Base-by-base conservation (phyloP, 2,113 vertebrate genomes). In the Spea multiplicata region DNA sequence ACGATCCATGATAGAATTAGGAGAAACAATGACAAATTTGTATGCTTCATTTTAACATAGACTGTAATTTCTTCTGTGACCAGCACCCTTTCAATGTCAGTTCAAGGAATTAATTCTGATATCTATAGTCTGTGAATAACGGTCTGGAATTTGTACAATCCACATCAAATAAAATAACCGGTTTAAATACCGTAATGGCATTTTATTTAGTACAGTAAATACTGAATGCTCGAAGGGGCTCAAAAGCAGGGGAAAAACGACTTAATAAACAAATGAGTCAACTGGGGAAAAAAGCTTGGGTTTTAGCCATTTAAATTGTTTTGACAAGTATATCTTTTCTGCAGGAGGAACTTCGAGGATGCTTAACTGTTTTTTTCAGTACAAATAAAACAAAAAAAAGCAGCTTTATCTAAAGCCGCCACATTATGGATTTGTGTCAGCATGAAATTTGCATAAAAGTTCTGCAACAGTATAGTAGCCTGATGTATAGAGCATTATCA, bases 101-200 rank as follows among this genome's bases (percentile, higher is more conserved):
- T 10, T 52, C 50, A 52, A 52, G 50, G 50, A 52, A 6, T 52
- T 52, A 52, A 52, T 6, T 52, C 6, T 10, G 50, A 52, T 52
- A 10, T 48, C 16, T 49, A 64, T 17, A 0, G 44, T 9, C 47
- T 4, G 6, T 12, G 45, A 14, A 74, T 16, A 17, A 30, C 6
- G 80, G 66, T 74, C 6, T n/a, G 75, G 79, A 85, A 85, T 84
- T 78, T 30, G 72, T 86, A 78, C 68, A 81, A 85, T 83, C 80
- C 3, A 82, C 2, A 82, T 50, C 46, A 49, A 50, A 78, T 79
- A 75, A 71, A 65, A 78, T 71, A 80, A 76, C 72, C 59, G 44
- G 61, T 84, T 74, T 47, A 72, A 81, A 17, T 30, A 70, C 67
- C 66, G 8, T 69, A 13, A 45, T 81, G n/a, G 17, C 66, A 83